Percentiles rank a stretch among this genome's conserved stretches.
Evolutionary conservation across 2,113 vertebrate genomes (phyloP).

Genomic region (Ictidomys tridecemlineatus): DNA sequence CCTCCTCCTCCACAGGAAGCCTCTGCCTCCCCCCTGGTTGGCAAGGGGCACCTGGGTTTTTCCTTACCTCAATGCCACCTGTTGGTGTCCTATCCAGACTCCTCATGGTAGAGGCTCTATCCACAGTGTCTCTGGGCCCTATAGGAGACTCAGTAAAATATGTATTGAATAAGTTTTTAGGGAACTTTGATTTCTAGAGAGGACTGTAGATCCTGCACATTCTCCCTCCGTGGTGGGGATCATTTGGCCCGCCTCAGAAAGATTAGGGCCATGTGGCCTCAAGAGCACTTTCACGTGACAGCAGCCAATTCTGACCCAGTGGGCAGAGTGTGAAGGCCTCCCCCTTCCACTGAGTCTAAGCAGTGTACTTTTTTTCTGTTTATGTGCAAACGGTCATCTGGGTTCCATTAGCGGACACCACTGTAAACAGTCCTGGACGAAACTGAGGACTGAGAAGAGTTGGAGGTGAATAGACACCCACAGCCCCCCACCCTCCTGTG

Average conservation of each 20-base stretch:
- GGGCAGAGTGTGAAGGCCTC: background rate
- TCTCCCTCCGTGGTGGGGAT: background rate
- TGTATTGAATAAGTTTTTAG: background rate
- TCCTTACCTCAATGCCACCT: background rate
- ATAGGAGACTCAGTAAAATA: background rate
- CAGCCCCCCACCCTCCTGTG: no score
- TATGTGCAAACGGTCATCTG: conserved; percentile 68
- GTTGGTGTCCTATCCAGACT: background rate
- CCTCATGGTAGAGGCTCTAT: background rate
- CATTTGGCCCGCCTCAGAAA: conserved; percentile 6
- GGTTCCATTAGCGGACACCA: conserved; percentile 67
- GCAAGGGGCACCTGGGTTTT: background rate
- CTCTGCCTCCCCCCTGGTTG: background rate
- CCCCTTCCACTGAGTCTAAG: conserved; percentile 56
- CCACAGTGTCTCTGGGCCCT: background rate
- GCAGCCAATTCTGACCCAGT: background rate
- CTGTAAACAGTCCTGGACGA: conserved; percentile 63
- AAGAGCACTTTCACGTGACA: background rate
- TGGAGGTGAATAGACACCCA: conserved; percentile 1
- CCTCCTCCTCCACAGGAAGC: background rate
- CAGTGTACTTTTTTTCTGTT: conserved; percentile 48
- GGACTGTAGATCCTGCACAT: background rate
- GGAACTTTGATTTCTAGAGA: background rate
- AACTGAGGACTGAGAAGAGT: conserved; percentile 55
- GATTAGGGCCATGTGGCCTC: background rate